These are phyloP conservation scores for Engraulis encrasicolus DNA, from an alignment of 2,113 vertebrate species.

Conservation along the genomic window DNA sequence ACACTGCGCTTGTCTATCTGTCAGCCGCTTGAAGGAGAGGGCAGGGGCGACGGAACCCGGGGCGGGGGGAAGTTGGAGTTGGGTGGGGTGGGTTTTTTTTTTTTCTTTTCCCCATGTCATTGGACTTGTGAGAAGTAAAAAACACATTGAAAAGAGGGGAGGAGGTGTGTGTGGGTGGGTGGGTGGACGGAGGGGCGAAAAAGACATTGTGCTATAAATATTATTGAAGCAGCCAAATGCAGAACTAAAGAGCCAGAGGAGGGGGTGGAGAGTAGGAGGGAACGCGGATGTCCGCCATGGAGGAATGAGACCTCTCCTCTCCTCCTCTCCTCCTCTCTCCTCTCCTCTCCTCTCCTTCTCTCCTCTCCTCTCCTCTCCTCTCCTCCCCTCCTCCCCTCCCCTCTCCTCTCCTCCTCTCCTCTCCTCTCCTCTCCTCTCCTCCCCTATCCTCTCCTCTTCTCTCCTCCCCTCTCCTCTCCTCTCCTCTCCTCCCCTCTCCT, in stretches of 20 bases:
- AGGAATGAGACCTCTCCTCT: background rate
- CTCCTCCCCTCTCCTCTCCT: no score
- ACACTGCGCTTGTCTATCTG: conserved; percentile 77
- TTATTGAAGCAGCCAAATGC: conserved; percentile 62
- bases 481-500: no score
- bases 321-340: no score
- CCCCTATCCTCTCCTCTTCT: background rate
- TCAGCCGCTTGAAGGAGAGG: conserved; percentile 67
- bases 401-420: no score
- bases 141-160: conserved; percentile 45
- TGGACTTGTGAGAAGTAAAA: conserved; percentile 64
- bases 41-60: conserved; percentile 41
- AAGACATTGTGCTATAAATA: conserved; percentile 68
- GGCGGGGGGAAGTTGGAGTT: conserved; percentile 43
- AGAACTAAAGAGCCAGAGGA: conserved; percentile 54
- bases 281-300: background rate
- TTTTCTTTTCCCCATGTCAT: conserved; percentile 60
- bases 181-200: conserved; percentile 48
- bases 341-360: background rate
- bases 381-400: background rate
- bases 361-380: background rate
- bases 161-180: no score
- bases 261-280: conserved; percentile 33
- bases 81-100: conserved; percentile 45
- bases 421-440: no score